These are phyloP conservation scores for Helicorthomorpha holstii DNA, from an alignment of 1,140 invertebrate species.

Conservation along the genomic window DNA sequence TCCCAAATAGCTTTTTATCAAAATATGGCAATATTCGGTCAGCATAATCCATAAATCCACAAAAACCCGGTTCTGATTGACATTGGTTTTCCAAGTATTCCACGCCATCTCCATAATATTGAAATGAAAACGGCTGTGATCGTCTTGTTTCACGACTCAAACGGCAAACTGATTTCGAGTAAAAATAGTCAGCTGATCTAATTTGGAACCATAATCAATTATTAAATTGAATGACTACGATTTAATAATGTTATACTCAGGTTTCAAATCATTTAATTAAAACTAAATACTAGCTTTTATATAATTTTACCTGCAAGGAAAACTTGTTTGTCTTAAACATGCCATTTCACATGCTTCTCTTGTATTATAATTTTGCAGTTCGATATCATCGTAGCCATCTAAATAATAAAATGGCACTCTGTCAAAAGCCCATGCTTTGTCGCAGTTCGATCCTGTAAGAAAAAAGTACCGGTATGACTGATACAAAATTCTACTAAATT, in stretches of 20 bases:
- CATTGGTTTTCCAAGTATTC: neutral
- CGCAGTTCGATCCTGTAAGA: neutral
- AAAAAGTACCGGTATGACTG: too few relatives aligned
- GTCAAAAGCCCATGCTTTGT: neutral
- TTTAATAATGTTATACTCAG: too few relatives aligned
- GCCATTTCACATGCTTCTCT: neutral
- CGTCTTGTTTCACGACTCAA: neutral
- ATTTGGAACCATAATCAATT: neutral
- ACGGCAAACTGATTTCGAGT: neutral
- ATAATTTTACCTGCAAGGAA: neutral
- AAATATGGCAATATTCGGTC: constrained; percentile 28
- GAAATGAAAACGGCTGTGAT: neutral
- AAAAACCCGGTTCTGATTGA: constrained; percentile 27
- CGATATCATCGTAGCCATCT: neutral
- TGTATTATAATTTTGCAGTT: neutral
- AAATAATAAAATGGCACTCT: neutral
- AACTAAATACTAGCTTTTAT: too few relatives aligned
- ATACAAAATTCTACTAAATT: too few relatives aligned
- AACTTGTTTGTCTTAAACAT: neutral
- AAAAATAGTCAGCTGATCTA: neutral
- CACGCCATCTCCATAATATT: neutral
- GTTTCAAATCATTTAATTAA: too few relatives aligned
- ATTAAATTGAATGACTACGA: too few relatives aligned
- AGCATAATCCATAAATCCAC: constrained; percentile 28
- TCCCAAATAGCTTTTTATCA: constrained; percentile 17